Evolutionary conservation across 2,113 vertebrate genomes (phyloP).

Genomic region (Gymnobelideus leadbeateri): DNA sequence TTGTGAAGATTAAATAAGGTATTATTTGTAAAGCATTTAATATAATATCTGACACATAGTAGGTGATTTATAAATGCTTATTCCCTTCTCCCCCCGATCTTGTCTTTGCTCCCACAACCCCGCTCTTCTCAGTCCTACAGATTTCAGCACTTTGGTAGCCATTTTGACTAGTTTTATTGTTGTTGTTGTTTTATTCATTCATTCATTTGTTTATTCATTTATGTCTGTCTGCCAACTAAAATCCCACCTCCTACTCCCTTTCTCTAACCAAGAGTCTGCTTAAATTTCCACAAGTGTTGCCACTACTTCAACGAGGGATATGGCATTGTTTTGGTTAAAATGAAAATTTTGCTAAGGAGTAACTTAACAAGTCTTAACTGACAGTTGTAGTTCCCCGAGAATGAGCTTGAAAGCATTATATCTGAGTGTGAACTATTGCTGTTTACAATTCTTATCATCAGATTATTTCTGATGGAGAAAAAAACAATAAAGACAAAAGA

Average conservation of each 20-base stretch:
- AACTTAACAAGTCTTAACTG: background rate
- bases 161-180: no score
- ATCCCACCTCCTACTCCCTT: background rate
- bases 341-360: background rate
- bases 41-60: background rate
- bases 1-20: background rate
- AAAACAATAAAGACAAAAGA: background rate
- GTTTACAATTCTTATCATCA: background rate
- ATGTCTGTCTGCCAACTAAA: background rate
- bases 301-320: background rate
- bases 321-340: background rate
- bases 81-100: background rate
- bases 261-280: background rate
- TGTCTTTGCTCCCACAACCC: background rate
- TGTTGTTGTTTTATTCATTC: background rate
- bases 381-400: background rate
- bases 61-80: background rate
- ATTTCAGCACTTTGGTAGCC: background rate
- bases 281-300: background rate
- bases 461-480: background rate
- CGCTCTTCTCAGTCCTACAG: no score
- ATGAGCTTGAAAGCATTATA: background rate
- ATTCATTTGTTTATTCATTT: background rate
- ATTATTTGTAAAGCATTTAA: background rate
- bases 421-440: background rate